These are phyloP conservation scores for Emys orbicularis DNA, from an alignment of 2,797 vertebrate genomes.

Conservation along the genomic window DNA sequence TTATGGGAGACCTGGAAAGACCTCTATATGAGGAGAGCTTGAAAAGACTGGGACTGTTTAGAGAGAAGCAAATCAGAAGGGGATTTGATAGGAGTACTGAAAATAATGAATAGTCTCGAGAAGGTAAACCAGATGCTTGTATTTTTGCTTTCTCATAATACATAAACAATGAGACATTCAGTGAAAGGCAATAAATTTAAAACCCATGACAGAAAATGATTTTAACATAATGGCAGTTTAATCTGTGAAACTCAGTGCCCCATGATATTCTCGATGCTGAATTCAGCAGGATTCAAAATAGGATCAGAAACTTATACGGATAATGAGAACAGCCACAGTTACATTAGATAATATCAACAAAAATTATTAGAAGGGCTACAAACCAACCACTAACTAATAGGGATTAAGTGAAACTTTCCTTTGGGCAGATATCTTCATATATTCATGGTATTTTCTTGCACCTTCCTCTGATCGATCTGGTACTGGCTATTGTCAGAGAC, in stretches of 20 bases:
- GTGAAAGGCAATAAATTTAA: not conserved
- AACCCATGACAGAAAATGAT: not conserved
- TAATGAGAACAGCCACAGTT: not conserved
- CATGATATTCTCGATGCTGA: not conserved
- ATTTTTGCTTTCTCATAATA: not conserved
- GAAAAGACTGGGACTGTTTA: not conserved
- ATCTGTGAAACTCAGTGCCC: not conserved
- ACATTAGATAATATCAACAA: not conserved
- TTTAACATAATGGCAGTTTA: not conserved
- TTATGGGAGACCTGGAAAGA: conserved; percentile 9
- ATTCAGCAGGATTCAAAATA: not conserved
- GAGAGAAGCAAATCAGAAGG: not conserved
- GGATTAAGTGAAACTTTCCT: not conserved
- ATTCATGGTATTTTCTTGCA: not conserved
- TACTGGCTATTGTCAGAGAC: not conserved
- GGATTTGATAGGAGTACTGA: not conserved
- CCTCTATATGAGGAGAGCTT: not conserved
- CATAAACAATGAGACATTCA: not conserved
- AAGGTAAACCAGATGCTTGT: not conserved
- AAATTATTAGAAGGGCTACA: not conserved
- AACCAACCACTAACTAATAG: not conserved
- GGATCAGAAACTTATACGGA: not conserved
- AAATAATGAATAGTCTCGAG: not conserved
- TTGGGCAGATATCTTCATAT: not conserved
- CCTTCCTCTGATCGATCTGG: not conserved